Evolutionary conservation across 92 coral and sea anemone genomes (phyloP).

Genomic region (Pocillopora meandrina): DNA sequence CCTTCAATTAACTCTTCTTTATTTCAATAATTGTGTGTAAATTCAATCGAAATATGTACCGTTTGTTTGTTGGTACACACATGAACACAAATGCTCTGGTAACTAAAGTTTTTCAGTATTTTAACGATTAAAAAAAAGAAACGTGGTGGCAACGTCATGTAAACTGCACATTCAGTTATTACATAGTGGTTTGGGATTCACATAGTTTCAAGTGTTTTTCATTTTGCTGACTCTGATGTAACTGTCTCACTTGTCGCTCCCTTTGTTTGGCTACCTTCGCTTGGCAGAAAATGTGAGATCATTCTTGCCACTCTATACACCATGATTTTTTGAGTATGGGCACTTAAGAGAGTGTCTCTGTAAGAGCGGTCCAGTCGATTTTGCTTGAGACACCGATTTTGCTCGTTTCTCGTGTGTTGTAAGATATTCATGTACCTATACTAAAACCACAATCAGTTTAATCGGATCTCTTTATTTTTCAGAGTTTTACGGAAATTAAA

Average conservation of each 20-base stretch:
- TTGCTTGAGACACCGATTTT: no score
- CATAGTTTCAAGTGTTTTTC: not conserved
- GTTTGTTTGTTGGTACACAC: no score
- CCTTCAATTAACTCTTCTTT: slow-evolving; percentile 21
- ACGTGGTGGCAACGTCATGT: not conserved
- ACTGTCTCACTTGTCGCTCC: slow-evolving; percentile 57
- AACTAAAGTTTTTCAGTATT: no score
- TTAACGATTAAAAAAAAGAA: not conserved
- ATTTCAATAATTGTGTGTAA: slow-evolving; percentile 19
- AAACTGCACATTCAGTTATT: not conserved
- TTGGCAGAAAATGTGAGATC: slow-evolving; percentile 63
- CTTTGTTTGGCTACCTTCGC: slow-evolving; percentile 64
- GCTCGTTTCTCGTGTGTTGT: no score
- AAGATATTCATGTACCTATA: no score
- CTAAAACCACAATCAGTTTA: no score
- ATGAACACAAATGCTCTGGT: no score
- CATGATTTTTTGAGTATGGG: slow-evolving; percentile 57
- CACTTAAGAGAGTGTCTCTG: slow-evolving; percentile 58
- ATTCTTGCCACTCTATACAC: slow-evolving; percentile 57
- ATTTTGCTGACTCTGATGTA: slow-evolving; percentile 9
- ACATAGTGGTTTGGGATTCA: not conserved
- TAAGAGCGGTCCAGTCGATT: no score
- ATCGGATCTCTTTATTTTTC: no score
- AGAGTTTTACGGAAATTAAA: no score
- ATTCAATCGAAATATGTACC: not conserved